Conservation (phyloP, 2,888 invertebrate genomes). For the Pediacus dermestoides region DNA sequence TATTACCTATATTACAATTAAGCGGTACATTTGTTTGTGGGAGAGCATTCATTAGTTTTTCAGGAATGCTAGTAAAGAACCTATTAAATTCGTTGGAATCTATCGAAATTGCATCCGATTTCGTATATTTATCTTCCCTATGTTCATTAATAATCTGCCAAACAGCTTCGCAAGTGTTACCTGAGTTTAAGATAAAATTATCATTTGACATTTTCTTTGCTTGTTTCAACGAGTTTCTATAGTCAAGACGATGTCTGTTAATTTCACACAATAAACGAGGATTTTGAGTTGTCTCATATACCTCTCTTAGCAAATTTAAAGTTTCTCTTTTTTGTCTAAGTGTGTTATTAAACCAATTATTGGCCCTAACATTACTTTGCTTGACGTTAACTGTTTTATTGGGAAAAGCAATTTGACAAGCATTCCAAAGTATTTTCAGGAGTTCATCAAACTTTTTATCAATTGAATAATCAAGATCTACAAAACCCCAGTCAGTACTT, state of each 20-base stretch:
- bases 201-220: conserved; percentile 1
- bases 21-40: not conserved
- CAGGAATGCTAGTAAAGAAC: not conserved
- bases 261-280: not conserved
- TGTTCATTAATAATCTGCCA: conserved; percentile 1
- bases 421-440: conserved; percentile 1
- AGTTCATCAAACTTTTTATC: not conserved
- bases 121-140: conserved; percentile 1
- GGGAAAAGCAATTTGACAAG: not conserved
- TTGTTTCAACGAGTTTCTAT: not conserved
- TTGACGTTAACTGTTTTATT: not conserved
- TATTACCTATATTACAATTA: conserved; percentile 2
- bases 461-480: not conserved
- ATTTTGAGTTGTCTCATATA: conserved; percentile 2
- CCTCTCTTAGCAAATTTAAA: not conserved
- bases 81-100: not conserved
- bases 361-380: not conserved
- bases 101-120: not conserved
- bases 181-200: not conserved
- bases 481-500: not conserved
- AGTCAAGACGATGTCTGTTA: not conserved
- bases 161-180: conserved; percentile 1
- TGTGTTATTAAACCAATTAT: not conserved
- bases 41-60: not conserved
- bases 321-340: conserved; percentile 1